Conservation (phyloP, 2,113 vertebrate genomes). For the Vidua macroura region DNA sequence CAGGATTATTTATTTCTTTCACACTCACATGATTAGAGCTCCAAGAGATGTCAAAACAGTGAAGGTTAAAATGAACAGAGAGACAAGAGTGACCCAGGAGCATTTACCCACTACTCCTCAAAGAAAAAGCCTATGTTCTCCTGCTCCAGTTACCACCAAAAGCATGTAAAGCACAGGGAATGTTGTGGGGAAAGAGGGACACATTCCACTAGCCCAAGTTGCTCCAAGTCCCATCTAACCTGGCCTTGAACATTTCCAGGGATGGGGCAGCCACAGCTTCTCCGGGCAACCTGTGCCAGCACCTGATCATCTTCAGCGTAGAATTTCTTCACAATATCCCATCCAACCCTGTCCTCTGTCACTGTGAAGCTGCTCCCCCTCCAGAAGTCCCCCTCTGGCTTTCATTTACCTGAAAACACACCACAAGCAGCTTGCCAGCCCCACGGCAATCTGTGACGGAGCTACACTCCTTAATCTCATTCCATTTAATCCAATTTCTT, state of each 20-base stretch:
- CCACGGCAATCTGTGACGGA: not conserved
- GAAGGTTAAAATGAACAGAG: not conserved
- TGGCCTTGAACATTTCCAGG: not conserved
- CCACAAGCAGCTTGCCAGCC: not conserved
- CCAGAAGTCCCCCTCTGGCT: not conserved
- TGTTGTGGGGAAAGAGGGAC: not conserved
- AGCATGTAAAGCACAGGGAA: rapidly evolving
- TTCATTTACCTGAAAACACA: not conserved
- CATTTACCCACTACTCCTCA: not conserved
- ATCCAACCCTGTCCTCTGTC: not conserved
- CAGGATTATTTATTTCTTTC: not conserved
- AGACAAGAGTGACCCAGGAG: not conserved
- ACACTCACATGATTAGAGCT: not conserved
- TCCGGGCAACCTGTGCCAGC: not conserved
- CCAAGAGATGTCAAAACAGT: not conserved
- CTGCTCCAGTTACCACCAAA: not conserved
- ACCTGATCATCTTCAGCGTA: rapidly evolving
- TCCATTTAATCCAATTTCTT: not conserved
- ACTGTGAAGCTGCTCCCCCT: not conserved
- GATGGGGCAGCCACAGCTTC: not conserved
- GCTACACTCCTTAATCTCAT: not conserved
- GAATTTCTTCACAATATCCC: not conserved
- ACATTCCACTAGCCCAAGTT: not conserved
- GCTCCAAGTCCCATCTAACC: not conserved
- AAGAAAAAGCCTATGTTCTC: not conserved